Conservation (phyloP, 2,113 vertebrate genomes). For the Anoplopoma fimbria region DNA sequence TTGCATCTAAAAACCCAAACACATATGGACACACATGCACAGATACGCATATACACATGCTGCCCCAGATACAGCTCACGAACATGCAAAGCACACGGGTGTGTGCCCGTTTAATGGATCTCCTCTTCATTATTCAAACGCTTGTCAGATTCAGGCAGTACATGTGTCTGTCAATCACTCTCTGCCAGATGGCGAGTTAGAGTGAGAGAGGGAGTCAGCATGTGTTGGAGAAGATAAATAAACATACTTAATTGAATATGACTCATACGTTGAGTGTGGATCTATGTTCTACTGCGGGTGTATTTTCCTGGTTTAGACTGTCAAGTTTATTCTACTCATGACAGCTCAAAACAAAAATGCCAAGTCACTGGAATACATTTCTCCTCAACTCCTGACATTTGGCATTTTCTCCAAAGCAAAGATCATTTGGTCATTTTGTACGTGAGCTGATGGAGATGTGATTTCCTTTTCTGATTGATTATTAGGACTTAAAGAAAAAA, state of each 20-base stretch:
- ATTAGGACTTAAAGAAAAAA: not conserved
- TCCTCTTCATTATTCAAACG: conserved; percentile 55
- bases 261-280: conserved; percentile 5
- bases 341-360: conserved; percentile 23
- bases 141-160: conserved; percentile 36
- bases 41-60: not conserved
- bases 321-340: conserved; percentile 24
- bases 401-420: conserved; percentile 40
- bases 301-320: conserved; percentile 36
- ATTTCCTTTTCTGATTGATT: too few species aligned
- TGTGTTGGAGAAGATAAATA: conserved; percentile 26
- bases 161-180: conserved; percentile 54
- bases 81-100: conserved; percentile 22
- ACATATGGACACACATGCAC: not conserved
- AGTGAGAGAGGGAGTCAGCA: conserved; percentile 10
- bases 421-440: conserved; percentile 3
- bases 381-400: conserved; percentile 55
- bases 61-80: conserved; percentile 5
- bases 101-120: conserved; percentile 37
- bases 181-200: conserved; percentile 50
- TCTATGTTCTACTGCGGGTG: conserved; percentile 13
- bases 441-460: conserved; percentile 35
- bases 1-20: not conserved
- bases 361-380: conserved; percentile 26
- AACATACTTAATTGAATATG: not conserved